These are phyloP conservation scores for Acanthiza pusilla DNA, from an alignment of 2,797 vertebrate species.

Conservation along the genomic window DNA sequence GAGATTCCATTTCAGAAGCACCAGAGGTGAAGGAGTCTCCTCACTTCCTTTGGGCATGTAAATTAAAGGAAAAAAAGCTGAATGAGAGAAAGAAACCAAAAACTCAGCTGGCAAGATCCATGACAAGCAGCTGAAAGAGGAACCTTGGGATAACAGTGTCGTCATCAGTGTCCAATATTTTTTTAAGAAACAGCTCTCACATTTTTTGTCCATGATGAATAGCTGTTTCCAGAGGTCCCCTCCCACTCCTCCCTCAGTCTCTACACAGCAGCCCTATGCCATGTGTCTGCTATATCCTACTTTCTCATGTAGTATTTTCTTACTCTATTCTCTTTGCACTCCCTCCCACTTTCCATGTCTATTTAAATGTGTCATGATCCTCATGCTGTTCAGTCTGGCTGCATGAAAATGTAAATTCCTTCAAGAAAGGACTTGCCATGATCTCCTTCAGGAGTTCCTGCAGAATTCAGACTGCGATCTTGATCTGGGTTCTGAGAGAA, in stretches of 20 bases:
- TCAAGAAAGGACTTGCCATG: background rate
- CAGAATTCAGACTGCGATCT: background rate
- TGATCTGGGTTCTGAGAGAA: background rate
- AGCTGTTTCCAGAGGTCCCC: background rate
- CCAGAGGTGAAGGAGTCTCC: background rate
- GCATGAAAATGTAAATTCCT: background rate
- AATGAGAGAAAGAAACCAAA: constrained; percentile 12
- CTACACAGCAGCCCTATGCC: background rate
- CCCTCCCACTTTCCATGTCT: background rate
- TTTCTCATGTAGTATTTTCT: background rate
- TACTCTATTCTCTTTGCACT: background rate
- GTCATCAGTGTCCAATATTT: background rate
- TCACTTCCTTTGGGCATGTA: background rate
- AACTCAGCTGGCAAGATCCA: background rate
- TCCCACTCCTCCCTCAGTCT: background rate
- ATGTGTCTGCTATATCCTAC: background rate
- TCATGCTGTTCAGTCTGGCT: background rate
- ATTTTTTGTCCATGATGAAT: constrained; percentile 6
- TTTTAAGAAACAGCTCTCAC: background rate
- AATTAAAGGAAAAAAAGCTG: background rate
- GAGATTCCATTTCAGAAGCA: background rate
- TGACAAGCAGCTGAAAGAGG: constrained; percentile 21
- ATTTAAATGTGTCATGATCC: background rate
- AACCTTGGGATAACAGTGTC: background rate
- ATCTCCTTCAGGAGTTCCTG: background rate